Conservation (phyloP, 1,140 invertebrate species). For the Drosophila prosaltans region DNA sequence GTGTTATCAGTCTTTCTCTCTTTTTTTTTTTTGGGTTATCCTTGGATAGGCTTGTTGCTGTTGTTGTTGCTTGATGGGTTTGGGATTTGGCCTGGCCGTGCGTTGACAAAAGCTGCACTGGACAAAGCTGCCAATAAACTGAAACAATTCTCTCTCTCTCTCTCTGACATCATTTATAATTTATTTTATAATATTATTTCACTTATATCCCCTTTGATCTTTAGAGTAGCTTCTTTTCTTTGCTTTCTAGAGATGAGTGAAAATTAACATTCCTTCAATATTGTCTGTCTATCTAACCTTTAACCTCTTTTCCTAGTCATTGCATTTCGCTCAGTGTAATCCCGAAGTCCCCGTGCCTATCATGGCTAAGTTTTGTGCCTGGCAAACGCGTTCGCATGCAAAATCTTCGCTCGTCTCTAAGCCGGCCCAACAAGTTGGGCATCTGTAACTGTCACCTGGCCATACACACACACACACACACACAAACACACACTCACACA, state of each 20-base stretch:
- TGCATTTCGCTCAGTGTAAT: slow-evolving; percentile 27
- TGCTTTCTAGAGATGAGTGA: background rate
- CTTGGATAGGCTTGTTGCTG: slow-evolving; percentile 18
- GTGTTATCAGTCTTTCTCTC: slow-evolving; percentile 48
- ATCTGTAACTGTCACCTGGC: slow-evolving; percentile 70
- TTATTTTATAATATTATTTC: background rate
- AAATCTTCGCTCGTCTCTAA: slow-evolving; percentile 58
- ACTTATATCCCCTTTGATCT: no score
- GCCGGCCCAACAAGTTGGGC: slow-evolving; percentile 66
- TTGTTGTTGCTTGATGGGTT: slow-evolving; percentile 6
- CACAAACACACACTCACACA: background rate
- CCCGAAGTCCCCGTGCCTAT: slow-evolving; percentile 42
- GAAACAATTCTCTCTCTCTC: slow-evolving; percentile 7
- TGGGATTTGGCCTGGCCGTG: slow-evolving; percentile 27
- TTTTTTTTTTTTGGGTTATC: slow-evolving; percentile 19
- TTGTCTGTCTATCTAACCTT: no score
- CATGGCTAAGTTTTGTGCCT: slow-evolving; percentile 26
- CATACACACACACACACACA: slow-evolving; percentile 13
- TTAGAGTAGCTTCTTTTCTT: no score
- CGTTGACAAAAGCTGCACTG: slow-evolving; percentile 55
- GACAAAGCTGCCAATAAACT: background rate
- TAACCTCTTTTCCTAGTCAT: background rate
- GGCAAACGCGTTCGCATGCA: slow-evolving; percentile 61
- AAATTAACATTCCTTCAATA: background rate
- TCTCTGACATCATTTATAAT: background rate